Conservation (phyloP, 2,797 vertebrate species). For the Alcedo quadribrachys region DNA sequence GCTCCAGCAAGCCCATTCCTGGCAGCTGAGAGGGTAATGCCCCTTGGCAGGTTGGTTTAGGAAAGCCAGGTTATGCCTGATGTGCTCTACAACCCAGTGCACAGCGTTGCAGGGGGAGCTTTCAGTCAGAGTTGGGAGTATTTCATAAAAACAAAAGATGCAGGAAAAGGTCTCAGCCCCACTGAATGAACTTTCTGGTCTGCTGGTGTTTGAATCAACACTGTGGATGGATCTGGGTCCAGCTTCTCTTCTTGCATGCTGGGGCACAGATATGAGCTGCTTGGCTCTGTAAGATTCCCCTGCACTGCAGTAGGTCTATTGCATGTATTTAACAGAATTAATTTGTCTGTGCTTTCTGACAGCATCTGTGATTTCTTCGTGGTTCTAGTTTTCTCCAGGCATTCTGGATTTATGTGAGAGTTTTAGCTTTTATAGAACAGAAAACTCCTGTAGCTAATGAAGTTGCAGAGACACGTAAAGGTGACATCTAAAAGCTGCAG, state of each 20-base stretch:
- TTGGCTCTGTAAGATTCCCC: not conserved
- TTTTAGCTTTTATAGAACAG: not conserved
- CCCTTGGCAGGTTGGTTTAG: not conserved
- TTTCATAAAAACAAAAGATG: not conserved
- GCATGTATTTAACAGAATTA: not conserved
- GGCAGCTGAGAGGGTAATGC: not conserved
- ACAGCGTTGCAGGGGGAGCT: not conserved
- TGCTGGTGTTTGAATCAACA: not conserved
- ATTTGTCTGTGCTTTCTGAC: not conserved
- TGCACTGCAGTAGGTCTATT: not conserved
- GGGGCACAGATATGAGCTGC: not conserved
- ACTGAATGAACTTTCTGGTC: not conserved
- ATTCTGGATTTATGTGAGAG: not conserved
- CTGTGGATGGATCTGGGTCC: fast-evolving
- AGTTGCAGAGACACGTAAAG: not conserved
- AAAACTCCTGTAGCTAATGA: not conserved
- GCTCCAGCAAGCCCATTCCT: not conserved
- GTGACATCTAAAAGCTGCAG: not conserved
- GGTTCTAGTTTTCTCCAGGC: not conserved
- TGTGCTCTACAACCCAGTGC: not conserved
- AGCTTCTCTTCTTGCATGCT: not conserved
- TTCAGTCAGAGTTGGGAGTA: not conserved
- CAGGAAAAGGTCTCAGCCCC: not conserved
- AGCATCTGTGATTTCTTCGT: not conserved
- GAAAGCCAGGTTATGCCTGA: not conserved